These are phyloP conservation scores for Phrynosoma platyrhinos DNA, from an alignment of 2,113 vertebrate species.

Conservation along the genomic window DNA sequence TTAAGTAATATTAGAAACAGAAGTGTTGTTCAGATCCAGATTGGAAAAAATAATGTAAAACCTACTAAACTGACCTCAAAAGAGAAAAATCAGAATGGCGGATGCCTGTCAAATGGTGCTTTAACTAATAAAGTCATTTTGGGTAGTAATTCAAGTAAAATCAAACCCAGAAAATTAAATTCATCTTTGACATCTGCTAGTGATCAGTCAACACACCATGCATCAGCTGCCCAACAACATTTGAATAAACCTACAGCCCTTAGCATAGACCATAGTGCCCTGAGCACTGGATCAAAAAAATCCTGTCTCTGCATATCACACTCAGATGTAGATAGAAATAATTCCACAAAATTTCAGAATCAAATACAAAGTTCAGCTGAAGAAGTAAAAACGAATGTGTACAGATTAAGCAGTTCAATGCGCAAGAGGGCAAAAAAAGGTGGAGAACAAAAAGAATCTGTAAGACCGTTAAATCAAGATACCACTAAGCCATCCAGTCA, in stretches of 20 bases:
- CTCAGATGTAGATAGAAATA: slow-evolving; percentile 57
- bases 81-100: slow-evolving; percentile 33
- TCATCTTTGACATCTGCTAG: slow-evolving; percentile 20
- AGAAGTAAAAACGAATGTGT: slow-evolving; percentile 49
- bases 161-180: slow-evolving; percentile 28
- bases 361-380: slow-evolving; percentile 48
- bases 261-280: slow-evolving; percentile 40
- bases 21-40: neutral
- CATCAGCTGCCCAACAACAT: neutral
- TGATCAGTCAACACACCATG: slow-evolving; percentile 34
- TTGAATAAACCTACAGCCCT: neutral
- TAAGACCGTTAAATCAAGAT: neutral
- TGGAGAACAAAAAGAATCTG: slow-evolving; percentile 24
- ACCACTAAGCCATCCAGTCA: neutral
- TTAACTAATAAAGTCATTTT: slow-evolving; percentile 25
- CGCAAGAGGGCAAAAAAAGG: slow-evolving; percentile 19
- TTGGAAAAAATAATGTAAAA: slow-evolving; percentile 4
- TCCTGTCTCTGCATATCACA: slow-evolving; percentile 63
- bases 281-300: slow-evolving; percentile 41
- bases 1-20: slow-evolving; percentile 39
- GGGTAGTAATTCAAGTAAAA: slow-evolving; percentile 18
- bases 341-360: slow-evolving; percentile 32
- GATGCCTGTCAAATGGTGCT: neutral
- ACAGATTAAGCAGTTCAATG: slow-evolving; percentile 29
- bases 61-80: slow-evolving; percentile 9